Percentiles rank a stretch among this genome's conserved stretches.
Conservation (phyloP, 53 echinoderm and acorn worm genomes). For the Hippasteria phrygiana region DNA sequence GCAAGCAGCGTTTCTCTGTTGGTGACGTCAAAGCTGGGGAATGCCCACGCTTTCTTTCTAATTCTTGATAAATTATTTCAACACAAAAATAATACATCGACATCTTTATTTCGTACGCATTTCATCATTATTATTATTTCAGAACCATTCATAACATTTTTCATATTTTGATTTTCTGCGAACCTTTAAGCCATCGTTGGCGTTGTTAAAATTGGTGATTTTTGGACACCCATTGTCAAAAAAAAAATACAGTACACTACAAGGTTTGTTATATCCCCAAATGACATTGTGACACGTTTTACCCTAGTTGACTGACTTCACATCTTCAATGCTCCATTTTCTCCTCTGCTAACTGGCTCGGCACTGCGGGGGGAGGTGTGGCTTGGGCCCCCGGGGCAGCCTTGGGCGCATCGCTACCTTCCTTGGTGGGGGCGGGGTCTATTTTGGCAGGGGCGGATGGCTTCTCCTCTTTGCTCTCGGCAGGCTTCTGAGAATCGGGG, state of each 20-base stretch:
- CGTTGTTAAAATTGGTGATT: no score
- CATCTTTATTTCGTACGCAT: no score
- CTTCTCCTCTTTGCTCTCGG: constrained; percentile 44
- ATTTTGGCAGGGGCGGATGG: constrained; percentile 26
- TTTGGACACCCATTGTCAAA: not conserved
- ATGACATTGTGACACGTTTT: not conserved
- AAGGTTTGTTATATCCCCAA: not conserved
- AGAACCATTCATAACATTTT: no score
- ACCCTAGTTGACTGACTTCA: not conserved
- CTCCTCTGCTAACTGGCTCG: constrained; percentile 34
- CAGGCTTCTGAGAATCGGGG: constrained; percentile 10
- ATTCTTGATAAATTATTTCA: no score
- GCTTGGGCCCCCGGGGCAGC: constrained; percentile 7
- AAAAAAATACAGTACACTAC: not conserved
- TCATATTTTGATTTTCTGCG: no score
- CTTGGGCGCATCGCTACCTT: constrained; percentile 13
- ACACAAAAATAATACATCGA: no score
- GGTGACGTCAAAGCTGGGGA: no score
- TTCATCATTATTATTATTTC: no score
- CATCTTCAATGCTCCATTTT: constrained; percentile 60
- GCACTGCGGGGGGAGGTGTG: not conserved
- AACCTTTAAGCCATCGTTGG: no score
- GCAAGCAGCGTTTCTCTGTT: no score
- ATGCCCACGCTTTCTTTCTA: no score
- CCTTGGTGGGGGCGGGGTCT: constrained; percentile 33